phyloP scores from a whole-genome alignment of 2,113 vertebrate genomes.

The Amphiprion ocellaris region DNA sequence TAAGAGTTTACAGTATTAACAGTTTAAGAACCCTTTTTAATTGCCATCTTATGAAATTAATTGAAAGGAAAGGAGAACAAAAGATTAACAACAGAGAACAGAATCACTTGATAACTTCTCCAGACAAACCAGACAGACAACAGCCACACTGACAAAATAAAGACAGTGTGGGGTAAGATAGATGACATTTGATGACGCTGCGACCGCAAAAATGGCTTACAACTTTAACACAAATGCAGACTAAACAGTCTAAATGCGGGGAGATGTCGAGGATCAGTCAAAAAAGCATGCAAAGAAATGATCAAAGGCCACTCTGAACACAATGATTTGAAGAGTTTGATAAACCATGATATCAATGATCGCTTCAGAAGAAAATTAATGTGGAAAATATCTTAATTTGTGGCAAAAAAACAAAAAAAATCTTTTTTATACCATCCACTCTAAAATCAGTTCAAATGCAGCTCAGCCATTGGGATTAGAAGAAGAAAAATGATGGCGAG shows the following conservation, averaged over 20 bases:
- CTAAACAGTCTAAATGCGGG: conserved; percentile 81
- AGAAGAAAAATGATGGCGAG: background rate
- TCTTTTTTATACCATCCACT: conserved; percentile 92
- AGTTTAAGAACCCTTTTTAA: background rate
- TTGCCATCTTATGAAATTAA: conserved; percentile 90
- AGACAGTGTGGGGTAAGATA: conserved; percentile 18
- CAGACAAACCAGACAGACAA: conserved; percentile 82
- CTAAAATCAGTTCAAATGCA: conserved; percentile 54
- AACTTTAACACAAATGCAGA: conserved; percentile 81
- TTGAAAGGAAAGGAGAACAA: conserved; percentile 59
- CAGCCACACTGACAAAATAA: conserved; percentile 65
- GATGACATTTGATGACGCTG: conserved; percentile 67
- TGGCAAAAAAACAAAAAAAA: conserved; percentile 87
- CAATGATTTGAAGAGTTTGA: conserved; percentile 70
- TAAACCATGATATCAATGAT: conserved; percentile 86
- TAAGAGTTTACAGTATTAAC: background rate
- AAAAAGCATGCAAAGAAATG: conserved; percentile 86
- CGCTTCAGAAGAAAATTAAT: conserved; percentile 70
- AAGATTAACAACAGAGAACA: conserved; percentile 92
- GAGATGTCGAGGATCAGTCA: conserved; percentile 66
- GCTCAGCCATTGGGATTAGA: no score
- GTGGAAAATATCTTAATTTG: conserved; percentile 63
- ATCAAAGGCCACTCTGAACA: conserved; percentile 25
- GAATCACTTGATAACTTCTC: conserved; percentile 86
- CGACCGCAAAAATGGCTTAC: conserved; percentile 70